A percentile compares a stretch with the other conserved stretches of the same genome.
Conservation (phyloP, 2,797 vertebrate species). For the Premnoplex brunnescens region DNA sequence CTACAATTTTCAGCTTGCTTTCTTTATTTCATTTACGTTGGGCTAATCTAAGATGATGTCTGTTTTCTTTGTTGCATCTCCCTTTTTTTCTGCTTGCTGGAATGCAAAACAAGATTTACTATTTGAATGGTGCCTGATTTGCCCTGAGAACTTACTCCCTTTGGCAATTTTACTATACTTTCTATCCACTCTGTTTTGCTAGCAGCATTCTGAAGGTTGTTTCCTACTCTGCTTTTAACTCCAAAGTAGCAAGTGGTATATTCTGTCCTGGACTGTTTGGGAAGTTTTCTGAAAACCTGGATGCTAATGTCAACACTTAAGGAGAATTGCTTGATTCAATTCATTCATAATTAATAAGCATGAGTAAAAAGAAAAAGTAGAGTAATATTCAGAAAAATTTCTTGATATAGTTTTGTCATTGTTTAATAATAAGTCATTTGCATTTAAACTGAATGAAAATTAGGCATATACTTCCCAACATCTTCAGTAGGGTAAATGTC, state of each 20-base stretch:
- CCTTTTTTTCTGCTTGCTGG: slow-evolving; percentile 60
- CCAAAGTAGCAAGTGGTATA: background rate
- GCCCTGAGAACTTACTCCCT: slow-evolving; percentile 2
- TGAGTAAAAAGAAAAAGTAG: background rate
- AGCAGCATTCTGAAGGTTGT: background rate
- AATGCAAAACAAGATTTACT: slow-evolving; percentile 65
- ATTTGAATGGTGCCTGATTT: background rate
- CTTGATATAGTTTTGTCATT: background rate
- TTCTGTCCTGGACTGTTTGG: background rate
- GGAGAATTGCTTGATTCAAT: background rate
- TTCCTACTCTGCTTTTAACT: background rate
- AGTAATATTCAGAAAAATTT: background rate
- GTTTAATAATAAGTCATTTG: background rate
- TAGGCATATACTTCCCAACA: background rate
- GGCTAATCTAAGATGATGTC: slow-evolving; percentile 73
- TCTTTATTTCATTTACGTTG: slow-evolving; percentile 71
- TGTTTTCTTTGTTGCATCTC: slow-evolving; percentile 59
- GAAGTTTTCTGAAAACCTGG: slow-evolving; percentile 38
- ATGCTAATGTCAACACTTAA: background rate
- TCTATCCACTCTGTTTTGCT: background rate
- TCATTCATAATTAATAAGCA: background rate
- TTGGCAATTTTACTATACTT: slow-evolving; percentile 25
- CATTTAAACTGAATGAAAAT: background rate
- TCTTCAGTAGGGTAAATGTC: background rate
- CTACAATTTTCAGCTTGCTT: slow-evolving; percentile 79